Evolutionary conservation across 2,113 vertebrate species (phyloP), one percentile per base, ranked within the genome.

Genomic region (Urocitellus parryii): DNA sequence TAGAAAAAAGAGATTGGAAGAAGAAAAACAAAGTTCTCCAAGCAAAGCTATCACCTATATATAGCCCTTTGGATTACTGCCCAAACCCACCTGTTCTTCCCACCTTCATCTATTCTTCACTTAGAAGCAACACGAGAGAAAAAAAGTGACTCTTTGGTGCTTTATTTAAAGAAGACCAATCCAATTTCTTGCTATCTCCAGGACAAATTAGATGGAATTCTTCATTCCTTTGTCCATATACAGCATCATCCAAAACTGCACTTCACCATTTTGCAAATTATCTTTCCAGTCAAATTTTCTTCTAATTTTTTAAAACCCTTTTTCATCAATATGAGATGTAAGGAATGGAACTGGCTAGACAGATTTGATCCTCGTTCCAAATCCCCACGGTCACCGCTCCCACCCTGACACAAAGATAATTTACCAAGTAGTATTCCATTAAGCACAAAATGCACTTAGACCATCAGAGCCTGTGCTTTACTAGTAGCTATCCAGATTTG

Each of bases 221-320:
- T 48, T 7, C 65, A 84, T 65, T 82, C 90, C 70, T 39, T 76
- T 37, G 74, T 81, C 51, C 17, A 2, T 70, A 29, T 13, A 11
- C 1, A 61, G 24, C n/a, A 79, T 58, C 24, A 24, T 27, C 5
- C 4, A 70, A 93, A 88, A 63, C 20, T 68, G 20, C 25, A 74
- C 10, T 1, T 14, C 2, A 53, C 24, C 45, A 32, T 91, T 85
- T 61, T 73, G 63, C 16, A 51, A 91, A 56, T 42, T 84, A 24
- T 51, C 79, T 92, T 78, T 95, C 65, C 70, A 51, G 51, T 63
- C 61, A 68, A 74, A 83, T 22, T 76, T 39, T 93, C 70, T 82
- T 56, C 70, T 73, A 48, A 73, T 53, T 92, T 96, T 65, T 84
- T 25, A 93, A 92, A 45, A 76, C 61, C n/a, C 0, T 4, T 8